These are phyloP conservation scores for Anoplius nigerrimus DNA, from an alignment of 2,888 invertebrate genomes.

Conservation along the genomic window DNA sequence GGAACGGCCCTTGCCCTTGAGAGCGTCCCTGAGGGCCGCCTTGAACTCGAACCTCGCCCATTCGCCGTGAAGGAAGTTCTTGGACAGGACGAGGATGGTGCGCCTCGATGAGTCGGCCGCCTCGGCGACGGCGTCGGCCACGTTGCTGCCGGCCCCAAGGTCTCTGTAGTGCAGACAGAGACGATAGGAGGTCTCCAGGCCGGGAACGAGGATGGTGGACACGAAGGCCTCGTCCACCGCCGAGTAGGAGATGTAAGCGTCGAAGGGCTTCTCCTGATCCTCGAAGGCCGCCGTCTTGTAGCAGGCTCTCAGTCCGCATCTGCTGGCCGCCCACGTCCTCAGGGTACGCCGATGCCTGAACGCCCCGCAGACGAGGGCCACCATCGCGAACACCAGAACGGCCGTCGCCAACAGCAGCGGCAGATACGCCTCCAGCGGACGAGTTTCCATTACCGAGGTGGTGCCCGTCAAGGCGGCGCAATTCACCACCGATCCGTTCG, in stretches of 20 bases:
- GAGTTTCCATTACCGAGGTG: constrained; percentile 84
- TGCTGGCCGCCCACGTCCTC: constrained; percentile 90
- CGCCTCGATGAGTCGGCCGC: constrained; percentile 93
- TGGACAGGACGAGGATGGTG: constrained; percentile 92
- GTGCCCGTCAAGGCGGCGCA: constrained; percentile 85
- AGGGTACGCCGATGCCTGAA: constrained; percentile 89
- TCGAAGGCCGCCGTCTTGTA: constrained; percentile 91
- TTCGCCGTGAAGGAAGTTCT: constrained; percentile 95
- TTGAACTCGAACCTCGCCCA: constrained; percentile 97
- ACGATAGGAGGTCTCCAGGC: constrained; percentile 90
- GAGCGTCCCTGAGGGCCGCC: constrained; percentile 92
- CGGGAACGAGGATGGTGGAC: constrained; percentile 90
- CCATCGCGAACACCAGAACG: constrained; percentile 85
- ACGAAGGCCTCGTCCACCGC: constrained; percentile 95
- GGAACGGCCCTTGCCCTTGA: constrained; percentile 89
- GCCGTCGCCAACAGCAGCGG: constrained; percentile 87
- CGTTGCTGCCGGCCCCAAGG: constrained; percentile 90
- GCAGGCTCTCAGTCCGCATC: constrained; percentile 90
- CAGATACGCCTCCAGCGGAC: constrained; percentile 88
- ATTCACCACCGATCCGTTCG: constrained; percentile 86
- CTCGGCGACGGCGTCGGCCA: constrained; percentile 94
- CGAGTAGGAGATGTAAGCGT: constrained; percentile 96
- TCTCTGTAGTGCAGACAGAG: constrained; percentile 95
- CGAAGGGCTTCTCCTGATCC: constrained; percentile 86
- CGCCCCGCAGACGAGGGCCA: constrained; percentile 85